A percentile compares a stretch with the other conserved stretches of the same genome.
These are phyloP conservation scores for Pomatorhinus ruficollis DNA, from an alignment of 2,113 vertebrate genomes.

Conservation along the genomic window DNA sequence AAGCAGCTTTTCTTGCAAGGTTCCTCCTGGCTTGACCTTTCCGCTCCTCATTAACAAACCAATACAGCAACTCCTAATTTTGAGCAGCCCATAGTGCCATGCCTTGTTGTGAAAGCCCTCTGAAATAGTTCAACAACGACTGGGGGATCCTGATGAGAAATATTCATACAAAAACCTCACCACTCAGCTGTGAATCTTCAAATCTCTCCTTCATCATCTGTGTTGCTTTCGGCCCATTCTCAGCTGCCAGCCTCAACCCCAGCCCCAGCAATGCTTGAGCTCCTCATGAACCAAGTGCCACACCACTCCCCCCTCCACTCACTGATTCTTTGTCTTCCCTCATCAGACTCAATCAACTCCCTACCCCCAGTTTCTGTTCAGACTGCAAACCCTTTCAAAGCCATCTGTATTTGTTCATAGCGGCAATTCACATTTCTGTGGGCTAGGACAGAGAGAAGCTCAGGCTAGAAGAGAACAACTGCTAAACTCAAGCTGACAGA, in stretches of 20 bases:
- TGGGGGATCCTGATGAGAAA: not conserved
- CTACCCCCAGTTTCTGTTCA: not conserved
- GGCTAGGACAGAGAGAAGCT: not conserved
- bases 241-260: not conserved
- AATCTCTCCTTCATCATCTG: not conserved
- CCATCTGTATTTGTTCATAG: not conserved
- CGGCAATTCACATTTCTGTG: not conserved
- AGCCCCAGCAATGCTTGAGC: accelerated
- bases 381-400: not conserved
- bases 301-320: not conserved
- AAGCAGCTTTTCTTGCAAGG: not conserved
- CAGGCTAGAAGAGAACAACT: not conserved
- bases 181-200: not conserved
- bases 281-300: not conserved
- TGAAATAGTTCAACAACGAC: accelerated
- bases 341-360: accelerated
- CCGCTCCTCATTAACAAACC: not conserved
- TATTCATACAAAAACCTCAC: not conserved
- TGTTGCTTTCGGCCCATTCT: not conserved
- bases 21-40: not conserved
- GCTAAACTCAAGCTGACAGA: not conserved
- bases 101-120: not conserved
- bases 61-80: not conserved
- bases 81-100: accelerated
- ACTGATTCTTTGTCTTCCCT: not conserved